Conservation (phyloP, 2,888 invertebrate genomes). For the Amphipyra berbera region DNA sequence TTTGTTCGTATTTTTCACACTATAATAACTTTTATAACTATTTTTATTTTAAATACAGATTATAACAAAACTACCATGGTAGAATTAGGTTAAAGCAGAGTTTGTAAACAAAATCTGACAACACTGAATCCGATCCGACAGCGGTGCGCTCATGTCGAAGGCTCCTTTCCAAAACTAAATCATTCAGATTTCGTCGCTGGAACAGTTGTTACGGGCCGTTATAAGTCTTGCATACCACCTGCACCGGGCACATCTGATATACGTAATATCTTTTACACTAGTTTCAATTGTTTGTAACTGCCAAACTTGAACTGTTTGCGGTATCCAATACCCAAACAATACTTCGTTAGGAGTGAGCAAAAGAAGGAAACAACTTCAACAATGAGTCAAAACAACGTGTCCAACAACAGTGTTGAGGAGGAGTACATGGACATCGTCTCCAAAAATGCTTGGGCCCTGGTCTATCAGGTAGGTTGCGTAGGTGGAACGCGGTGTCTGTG, state of each 20-base stretch:
- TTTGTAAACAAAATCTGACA: conserved; percentile 52
- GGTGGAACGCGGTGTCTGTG: conserved; percentile 67
- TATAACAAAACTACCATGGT: conserved; percentile 26
- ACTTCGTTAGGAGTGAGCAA: conserved; percentile 49
- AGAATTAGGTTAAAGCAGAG: conserved; percentile 23
- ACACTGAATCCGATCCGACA: conserved; percentile 63
- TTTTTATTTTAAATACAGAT: neutral
- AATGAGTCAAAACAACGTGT: conserved; percentile 60
- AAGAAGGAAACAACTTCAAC: conserved; percentile 43
- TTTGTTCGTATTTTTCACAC: no score
- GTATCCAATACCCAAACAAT: conserved; percentile 56
- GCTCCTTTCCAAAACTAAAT: conserved; percentile 53
- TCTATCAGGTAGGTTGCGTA: conserved; percentile 91
- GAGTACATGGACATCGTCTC: conserved; percentile 93
- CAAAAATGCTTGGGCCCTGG: conserved; percentile 92
- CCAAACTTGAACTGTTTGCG: conserved; percentile 50
- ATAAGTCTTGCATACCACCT: conserved; percentile 24
- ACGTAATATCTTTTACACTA: conserved; percentile 7
- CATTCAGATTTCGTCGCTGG: conserved; percentile 48
- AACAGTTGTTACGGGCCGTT: conserved; percentile 36
- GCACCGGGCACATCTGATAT: conserved; percentile 16
- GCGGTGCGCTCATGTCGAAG: conserved; percentile 61
- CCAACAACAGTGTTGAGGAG: conserved; percentile 88
- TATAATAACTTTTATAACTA: no score
- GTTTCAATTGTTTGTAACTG: conserved; percentile 37